A percentile compares a stretch with the other conserved stretches of the same genome.
phyloP scores from a whole-genome alignment of 1,140 invertebrate genomes.

The Saccostrea glomerata region DNA sequence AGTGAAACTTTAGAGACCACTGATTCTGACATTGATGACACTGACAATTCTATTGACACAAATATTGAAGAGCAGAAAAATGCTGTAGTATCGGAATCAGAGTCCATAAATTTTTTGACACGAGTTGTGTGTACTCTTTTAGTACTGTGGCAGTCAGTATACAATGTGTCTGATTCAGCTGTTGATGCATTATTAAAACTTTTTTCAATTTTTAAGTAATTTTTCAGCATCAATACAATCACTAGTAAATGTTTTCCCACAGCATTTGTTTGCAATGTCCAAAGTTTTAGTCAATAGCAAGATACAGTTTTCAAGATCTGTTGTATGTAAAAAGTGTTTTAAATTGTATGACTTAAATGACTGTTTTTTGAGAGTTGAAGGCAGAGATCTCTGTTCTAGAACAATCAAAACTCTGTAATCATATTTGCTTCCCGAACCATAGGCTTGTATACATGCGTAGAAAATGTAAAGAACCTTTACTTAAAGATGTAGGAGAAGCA shows the following conservation, averaged over 20 bases:
- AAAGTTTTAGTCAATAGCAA: not conserved
- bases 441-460: not conserved
- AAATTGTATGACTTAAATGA: slow-evolving; percentile 38
- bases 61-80: not conserved
- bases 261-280: not conserved
- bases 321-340: slow-evolving; percentile 49
- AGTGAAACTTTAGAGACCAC: not conserved
- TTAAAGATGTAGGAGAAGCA: slow-evolving; percentile 14
- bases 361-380: slow-evolving; percentile 41
- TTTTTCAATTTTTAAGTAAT: not conserved
- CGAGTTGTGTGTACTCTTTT: slow-evolving; percentile 4
- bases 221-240: not conserved
- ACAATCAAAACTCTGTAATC: slow-evolving; percentile 24
- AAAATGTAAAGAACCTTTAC: slow-evolving; percentile 1
- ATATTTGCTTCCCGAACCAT: slow-evolving; percentile 18
- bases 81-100: not conserved
- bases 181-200: not conserved
- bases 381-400: no score
- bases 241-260: not conserved
- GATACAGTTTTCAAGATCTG: slow-evolving; percentile 10
- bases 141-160: slow-evolving; percentile 13
- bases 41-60: not conserved
- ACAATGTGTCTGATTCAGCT: not conserved
- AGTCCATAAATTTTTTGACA: not conserved
- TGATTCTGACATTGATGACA: not conserved